These are phyloP conservation scores for Graphium colonna DNA, from an alignment of 2,888 invertebrate species.

Conservation along the genomic window DNA sequence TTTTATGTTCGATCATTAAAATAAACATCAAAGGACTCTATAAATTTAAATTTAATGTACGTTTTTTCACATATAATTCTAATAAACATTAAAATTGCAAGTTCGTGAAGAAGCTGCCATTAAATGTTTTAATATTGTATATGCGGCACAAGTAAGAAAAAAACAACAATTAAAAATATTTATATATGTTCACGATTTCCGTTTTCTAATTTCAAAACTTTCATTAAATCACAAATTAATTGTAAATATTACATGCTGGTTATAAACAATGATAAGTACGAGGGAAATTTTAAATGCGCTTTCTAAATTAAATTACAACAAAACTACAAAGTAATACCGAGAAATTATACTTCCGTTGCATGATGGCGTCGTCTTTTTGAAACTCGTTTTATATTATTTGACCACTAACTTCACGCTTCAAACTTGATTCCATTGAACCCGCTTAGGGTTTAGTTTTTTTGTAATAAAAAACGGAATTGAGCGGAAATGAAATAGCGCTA, in stretches of 20 bases:
- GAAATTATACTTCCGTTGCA: conserved; percentile 31
- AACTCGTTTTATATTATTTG: conserved; percentile 34
- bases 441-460: conserved; percentile 54
- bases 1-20: not conserved
- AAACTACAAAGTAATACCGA: conserved; percentile 2
- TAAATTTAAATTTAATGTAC: no score
- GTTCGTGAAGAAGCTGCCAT: no score
- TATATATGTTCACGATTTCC: no score
- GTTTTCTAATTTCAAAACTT: not conserved
- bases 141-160: no score
- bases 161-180: no score
- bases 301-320: not conserved
- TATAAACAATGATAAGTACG: not conserved
- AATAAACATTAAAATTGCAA: no score
- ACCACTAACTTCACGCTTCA: conserved; percentile 39
- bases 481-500: conserved; percentile 76
- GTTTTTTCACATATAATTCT: no score
- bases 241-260: no score
- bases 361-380: conserved; percentile 32
- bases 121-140: no score
- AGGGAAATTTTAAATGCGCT: not conserved
- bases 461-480: conserved; percentile 72
- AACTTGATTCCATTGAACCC: conserved; percentile 60
- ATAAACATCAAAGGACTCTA: not conserved
- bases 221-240: not conserved